Base-by-base conservation (phyloP, 2,113 vertebrate genomes). In the Podiceps cristatus region DNA sequence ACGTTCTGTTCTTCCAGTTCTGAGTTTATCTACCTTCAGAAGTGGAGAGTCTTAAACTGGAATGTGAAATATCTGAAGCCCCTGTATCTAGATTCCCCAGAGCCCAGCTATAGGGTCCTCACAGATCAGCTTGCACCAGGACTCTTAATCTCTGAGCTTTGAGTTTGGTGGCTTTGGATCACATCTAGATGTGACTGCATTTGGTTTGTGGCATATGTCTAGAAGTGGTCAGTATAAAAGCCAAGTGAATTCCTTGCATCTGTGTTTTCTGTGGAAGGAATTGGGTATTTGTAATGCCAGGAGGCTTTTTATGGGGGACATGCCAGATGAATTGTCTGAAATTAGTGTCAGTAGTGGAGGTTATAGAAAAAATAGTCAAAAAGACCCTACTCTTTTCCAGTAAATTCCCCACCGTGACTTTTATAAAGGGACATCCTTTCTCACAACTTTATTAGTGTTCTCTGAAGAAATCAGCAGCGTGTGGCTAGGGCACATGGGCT, bases 261-360 rank as follows among this genome's bases (percentile, higher is more conserved):
- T 94, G 12, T 77, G 50, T 95, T 92, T 88, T 91, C 68, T 67
- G 50, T 93, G 86, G 59, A 73, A 96, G 23, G 55, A 88, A 77
- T 1, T 66, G 79, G 14, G 24, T 86, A 59, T 73, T 92, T 5
- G 1, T 53, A 73, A 63, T 52, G 76, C 63, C 72, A 91, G 79
- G 47, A 92, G 45, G 22, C 72, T 91, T 74, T 91, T 80, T 45
- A 59, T 42, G 14, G 42, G 22, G 42, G 11, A 35, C 37, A 28
- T 86, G 47, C 17, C 50, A 92, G 68, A 86, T 44, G 29, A 84
- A 53, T 67, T 74, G 25, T 52, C 79, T 84, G 64, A 96, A 94
- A 92, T 11, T 66, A 1, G 28, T 89, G 64, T 84, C 59, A 71
- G 13, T 68, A 76, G 19, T 47, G 47, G 31, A 86, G 22, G 24